phyloP scores from a whole-genome alignment of 1,140 invertebrate genomes.

The Fopius arisanus region DNA sequence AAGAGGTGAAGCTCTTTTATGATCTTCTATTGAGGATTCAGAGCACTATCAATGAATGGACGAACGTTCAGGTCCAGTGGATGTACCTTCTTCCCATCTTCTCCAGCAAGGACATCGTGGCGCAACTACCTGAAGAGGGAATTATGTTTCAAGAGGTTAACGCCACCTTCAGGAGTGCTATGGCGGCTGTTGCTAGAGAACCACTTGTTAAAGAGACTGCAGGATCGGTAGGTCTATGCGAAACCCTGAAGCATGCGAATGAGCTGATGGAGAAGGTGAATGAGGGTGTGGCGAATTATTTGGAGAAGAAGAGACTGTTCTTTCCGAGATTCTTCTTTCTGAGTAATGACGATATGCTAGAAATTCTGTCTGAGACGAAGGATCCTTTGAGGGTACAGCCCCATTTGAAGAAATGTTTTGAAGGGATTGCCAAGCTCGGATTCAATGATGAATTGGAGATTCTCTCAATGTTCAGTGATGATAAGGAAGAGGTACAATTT shows the following conservation, averaged over 20 bases:
- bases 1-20: conserved; percentile 84
- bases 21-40: conserved; percentile 80
- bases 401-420: conserved; percentile 92
- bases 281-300: conserved; percentile 87
- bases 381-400: conserved; percentile 88
- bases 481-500: conserved; percentile 81
- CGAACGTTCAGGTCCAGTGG: conserved; percentile 88
- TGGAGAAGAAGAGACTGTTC: conserved; percentile 90
- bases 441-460: conserved; percentile 85
- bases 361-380: conserved; percentile 93
- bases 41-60: conserved; percentile 86
- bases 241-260: conserved; percentile 77
- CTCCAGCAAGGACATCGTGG: conserved; percentile 90
- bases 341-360: conserved; percentile 94
- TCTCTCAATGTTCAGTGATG: conserved; percentile 84
- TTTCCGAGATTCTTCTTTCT: conserved; percentile 95
- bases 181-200: conserved; percentile 77
- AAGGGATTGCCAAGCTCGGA: conserved; percentile 63
- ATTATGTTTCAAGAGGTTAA: conserved; percentile 79
- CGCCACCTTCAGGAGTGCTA: conserved; percentile 80
- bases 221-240: conserved; percentile 75
- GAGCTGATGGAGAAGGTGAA: conserved; percentile 83
- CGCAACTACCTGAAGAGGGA: conserved; percentile 92
- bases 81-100: conserved; percentile 94
- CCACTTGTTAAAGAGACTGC: conserved; percentile 79